phyloP scores from a whole-genome alignment of 1,140 invertebrate species.

The Pogonus chalceus region DNA sequence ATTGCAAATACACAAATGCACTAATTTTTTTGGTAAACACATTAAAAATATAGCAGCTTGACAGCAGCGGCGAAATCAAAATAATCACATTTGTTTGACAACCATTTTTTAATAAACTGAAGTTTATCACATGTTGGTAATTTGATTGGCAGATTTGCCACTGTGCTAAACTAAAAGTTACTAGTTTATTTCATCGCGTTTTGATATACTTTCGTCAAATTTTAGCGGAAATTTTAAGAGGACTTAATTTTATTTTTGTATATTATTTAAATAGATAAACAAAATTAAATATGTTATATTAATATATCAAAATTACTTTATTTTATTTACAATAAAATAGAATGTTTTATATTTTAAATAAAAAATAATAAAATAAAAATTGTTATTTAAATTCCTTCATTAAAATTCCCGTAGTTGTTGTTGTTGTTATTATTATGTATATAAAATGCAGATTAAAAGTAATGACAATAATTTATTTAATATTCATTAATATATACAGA shows the following conservation, averaged over 20 bases:
- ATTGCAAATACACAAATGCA: not conserved
- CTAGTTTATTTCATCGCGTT: not conserved
- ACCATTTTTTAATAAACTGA: slow-evolving; percentile 1
- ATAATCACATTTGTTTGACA: slow-evolving; percentile 7
- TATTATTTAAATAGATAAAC: no score
- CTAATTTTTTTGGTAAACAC: not conserved
- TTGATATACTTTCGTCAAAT: not conserved
- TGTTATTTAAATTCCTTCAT: no score
- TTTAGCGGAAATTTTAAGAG: no score
- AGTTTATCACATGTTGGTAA: not conserved
- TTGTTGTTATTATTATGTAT: no score
- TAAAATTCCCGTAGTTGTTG: no score
- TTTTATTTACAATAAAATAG: not conserved
- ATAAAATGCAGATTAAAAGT: not conserved
- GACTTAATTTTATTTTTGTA: no score
- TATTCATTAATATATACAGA: not conserved
- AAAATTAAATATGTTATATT: no score
- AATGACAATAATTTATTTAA: slow-evolving; percentile 4
- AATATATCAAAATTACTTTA: no score
- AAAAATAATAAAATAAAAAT: not conserved
- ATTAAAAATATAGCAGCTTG: slow-evolving; percentile 7
- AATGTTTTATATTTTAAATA: not conserved
- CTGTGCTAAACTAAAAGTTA: no score
- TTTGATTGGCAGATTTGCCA: no score
- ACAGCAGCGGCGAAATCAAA: slow-evolving; percentile 5